These are phyloP conservation scores for Zaprionus ghesquierei DNA, from an alignment of 1,140 invertebrate species.

Conservation along the genomic window DNA sequence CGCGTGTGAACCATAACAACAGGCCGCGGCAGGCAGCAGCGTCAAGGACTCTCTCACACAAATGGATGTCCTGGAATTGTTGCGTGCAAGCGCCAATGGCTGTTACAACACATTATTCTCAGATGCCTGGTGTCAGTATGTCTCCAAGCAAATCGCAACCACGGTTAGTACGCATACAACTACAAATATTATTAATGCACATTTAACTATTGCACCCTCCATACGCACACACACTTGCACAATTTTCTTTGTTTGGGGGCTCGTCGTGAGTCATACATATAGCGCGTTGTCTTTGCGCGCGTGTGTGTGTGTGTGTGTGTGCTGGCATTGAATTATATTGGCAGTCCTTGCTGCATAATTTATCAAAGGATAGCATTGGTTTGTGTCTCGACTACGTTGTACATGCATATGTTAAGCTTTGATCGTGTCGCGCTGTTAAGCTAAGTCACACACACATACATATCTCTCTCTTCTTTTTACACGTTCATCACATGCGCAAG, in stretches of 20 bases:
- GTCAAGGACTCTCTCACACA: slow-evolving; percentile 25
- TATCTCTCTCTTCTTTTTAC: neutral
- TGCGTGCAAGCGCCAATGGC: slow-evolving; percentile 60
- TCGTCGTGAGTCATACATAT: slow-evolving; percentile 36
- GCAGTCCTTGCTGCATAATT: neutral
- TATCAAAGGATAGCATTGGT: slow-evolving; percentile 5
- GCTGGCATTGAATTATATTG: neutral
- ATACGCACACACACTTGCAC: neutral
- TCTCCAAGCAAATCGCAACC: slow-evolving; percentile 61
- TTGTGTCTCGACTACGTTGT: slow-evolving; percentile 26
- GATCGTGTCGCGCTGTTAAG: neutral
- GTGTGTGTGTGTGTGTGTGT: neutral
- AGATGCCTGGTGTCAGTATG: slow-evolving; percentile 68
- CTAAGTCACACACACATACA: neutral
- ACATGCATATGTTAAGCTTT: neutral
- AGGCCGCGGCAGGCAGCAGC: neutral
- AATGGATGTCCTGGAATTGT: slow-evolving; percentile 70
- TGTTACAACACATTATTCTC: slow-evolving; percentile 68
- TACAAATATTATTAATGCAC: neutral
- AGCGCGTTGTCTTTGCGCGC: neutral
- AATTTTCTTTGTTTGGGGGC: slow-evolving; percentile 23
- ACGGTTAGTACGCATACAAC: slow-evolving; percentile 60
- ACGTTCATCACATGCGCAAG: slow-evolving; percentile 27
- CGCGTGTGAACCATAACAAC: slow-evolving; percentile 23
- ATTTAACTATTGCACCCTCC: slow-evolving; percentile 3